Evolutionary conservation across 2,113 vertebrate species (phyloP).

Genomic region (Takifugu bimaculatus): DNA sequence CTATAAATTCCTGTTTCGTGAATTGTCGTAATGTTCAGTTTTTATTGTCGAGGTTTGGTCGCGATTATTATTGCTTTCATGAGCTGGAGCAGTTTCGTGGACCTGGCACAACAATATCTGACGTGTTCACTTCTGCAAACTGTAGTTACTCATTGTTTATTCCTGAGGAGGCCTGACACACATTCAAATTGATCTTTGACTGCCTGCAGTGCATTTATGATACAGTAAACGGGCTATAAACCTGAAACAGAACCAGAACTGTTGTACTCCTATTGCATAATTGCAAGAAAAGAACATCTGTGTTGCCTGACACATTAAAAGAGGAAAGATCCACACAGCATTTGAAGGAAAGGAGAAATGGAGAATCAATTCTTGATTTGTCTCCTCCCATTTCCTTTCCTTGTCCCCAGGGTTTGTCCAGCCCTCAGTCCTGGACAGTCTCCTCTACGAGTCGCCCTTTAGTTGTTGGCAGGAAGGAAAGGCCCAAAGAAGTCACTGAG

Average conservation of each 20-base stretch:
- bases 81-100: conserved; percentile 25
- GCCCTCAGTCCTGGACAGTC: conserved; percentile 23
- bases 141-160: conserved; percentile 9
- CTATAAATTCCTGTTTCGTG: conserved; percentile 39
- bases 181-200: not conserved
- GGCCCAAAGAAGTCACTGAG: conserved; percentile 38
- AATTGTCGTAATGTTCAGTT: conserved; percentile 29
- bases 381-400: conserved; percentile 53
- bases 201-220: not conserved
- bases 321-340: too few relatives aligned
- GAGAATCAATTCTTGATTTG: conserved; percentile 31
- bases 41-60: conserved; percentile 42
- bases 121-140: conserved; percentile 16
- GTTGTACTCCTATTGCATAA: too few relatives aligned
- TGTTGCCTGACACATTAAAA: too few relatives aligned
- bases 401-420: conserved; percentile 43
- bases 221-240: too few relatives aligned
- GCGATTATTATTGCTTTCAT: conserved; percentile 10
- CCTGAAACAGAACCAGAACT: too few relatives aligned
- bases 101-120: conserved; percentile 46
- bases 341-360: conserved; percentile 14
- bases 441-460: conserved; percentile 35
- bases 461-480: conserved; percentile 58
- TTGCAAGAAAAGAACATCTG: too few relatives aligned
- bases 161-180: conserved; percentile 5